Conservation (phyloP, 2,797 vertebrate genomes). For the Sebastes iracundus region DNA sequence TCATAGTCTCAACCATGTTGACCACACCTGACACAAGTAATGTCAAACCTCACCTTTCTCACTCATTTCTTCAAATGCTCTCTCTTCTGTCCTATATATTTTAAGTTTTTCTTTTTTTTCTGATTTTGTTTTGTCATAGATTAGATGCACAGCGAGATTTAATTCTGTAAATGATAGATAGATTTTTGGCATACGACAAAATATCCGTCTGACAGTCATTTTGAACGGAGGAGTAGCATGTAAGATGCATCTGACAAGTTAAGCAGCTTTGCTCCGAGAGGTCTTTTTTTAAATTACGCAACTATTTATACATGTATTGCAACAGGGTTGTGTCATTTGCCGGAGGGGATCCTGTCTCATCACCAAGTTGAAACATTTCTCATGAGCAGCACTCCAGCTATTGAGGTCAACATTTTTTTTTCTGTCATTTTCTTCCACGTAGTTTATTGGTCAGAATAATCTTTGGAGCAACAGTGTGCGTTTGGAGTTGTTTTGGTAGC, state of each 20-base stretch:
- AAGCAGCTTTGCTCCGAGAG: conserved; percentile 73
- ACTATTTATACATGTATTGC: conserved; percentile 72
- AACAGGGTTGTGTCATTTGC: conserved; percentile 73
- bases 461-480: conserved; percentile 5
- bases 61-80: background rate
- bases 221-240: conserved; percentile 55
- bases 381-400: conserved; percentile 41
- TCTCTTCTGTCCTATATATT: background rate
- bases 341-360: conserved; percentile 65
- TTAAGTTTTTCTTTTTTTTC: background rate
- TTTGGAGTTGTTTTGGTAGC: background rate
- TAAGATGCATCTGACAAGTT: conserved; percentile 71
- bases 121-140: background rate
- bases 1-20: conserved; percentile 95
- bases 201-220: conserved; percentile 41
- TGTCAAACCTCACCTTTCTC: conserved; percentile 31
- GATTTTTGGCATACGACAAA: conserved; percentile 22
- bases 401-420: conserved; percentile 55
- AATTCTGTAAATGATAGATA: conserved; percentile 1
- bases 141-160: conserved; percentile 18
- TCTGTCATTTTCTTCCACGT: conserved; percentile 25
- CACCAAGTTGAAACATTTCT: conserved; percentile 64
- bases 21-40: conserved; percentile 96
- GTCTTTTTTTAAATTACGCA: conserved; percentile 62
- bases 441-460: conserved; percentile 17